phyloP scores from a whole-genome alignment of 2,888 invertebrate genomes.

The Melolontha melolontha region DNA sequence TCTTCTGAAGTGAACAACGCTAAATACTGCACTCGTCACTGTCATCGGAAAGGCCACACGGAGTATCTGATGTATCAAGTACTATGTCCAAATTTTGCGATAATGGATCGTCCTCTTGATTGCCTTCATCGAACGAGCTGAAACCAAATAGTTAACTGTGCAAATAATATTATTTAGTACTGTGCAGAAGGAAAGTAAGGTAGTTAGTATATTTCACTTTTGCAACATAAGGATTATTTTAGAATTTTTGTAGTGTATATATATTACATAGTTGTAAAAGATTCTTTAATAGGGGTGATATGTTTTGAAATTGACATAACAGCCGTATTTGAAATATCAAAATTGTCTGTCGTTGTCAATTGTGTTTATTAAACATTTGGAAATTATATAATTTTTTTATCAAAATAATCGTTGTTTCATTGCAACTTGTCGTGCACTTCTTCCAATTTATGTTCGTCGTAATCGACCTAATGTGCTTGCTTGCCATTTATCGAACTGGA shows the following conservation, averaged over 20 bases:
- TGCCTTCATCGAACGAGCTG: constrained; percentile 79
- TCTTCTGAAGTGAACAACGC: constrained; percentile 41
- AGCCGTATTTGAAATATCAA: too few species aligned
- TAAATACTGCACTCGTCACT: constrained; percentile 76
- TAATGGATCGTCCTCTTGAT: constrained; percentile 72
- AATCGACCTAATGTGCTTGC: too few species aligned
- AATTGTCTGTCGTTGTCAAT: too few species aligned
- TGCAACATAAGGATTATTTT: constrained; percentile 2
- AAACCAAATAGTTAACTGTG: constrained; percentile 55
- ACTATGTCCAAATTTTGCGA: constrained; percentile 77
- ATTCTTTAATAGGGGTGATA: too few species aligned
- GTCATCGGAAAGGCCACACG: constrained; percentile 61
- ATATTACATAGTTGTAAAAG: too few species aligned
- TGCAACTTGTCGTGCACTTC: too few species aligned
- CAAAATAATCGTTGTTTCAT: too few species aligned
- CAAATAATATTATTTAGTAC: constrained; percentile 13
- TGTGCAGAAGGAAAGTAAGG: not conserved
- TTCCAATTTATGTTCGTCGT: too few species aligned
- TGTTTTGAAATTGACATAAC: too few species aligned
- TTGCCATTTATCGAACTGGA: too few species aligned
- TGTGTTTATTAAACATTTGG: too few species aligned
- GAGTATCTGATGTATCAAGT: constrained; percentile 62
- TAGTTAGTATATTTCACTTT: not conserved
- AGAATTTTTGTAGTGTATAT: not conserved
- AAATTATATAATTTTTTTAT: too few species aligned